Evolutionary conservation across 2,888 invertebrate genomes (phyloP).

Genomic region (Yponomeuta evonymella): DNA sequence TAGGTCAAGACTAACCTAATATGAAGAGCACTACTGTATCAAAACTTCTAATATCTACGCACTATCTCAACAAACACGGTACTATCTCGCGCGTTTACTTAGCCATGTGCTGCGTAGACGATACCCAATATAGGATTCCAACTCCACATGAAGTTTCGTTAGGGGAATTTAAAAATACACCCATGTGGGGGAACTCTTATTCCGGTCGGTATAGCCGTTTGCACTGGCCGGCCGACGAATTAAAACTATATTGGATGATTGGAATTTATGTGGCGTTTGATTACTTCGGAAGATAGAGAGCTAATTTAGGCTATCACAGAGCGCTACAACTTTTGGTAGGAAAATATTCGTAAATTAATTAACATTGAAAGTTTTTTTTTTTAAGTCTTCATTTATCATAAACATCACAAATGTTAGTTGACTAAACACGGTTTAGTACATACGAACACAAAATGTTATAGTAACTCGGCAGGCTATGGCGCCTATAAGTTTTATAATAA

Average conservation of each 20-base stretch:
- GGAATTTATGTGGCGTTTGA: conserved; percentile 55
- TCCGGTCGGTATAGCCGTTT: conserved; percentile 25
- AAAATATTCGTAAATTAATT: too few relatives aligned
- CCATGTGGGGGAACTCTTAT: conserved; percentile 60
- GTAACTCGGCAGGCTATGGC: too few relatives aligned
- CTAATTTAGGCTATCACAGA: neutral
- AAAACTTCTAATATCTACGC: neutral
- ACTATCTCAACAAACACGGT: neutral
- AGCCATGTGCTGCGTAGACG: neutral
- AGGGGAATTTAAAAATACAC: conserved; percentile 60
- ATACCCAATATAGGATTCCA: conserved; percentile 30
- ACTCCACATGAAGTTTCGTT: conserved; percentile 45
- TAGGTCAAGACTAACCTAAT: conserved; percentile 8
- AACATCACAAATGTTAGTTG: too few relatives aligned
- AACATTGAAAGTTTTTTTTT: too few relatives aligned
- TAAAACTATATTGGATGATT: conserved; percentile 44
- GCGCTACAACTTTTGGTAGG: too few relatives aligned
- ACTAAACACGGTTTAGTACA: too few relatives aligned
- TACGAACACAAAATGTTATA: too few relatives aligned
- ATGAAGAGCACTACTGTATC: neutral
- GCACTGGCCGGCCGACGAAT: conserved; percentile 44
- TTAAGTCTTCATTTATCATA: too few relatives aligned
- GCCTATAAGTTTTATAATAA: too few relatives aligned
- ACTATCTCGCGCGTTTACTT: neutral
- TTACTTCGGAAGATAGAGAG: conserved; percentile 30